Base-by-base conservation (phyloP, 2,113 vertebrate species). In the Anhinga rufa region DNA sequence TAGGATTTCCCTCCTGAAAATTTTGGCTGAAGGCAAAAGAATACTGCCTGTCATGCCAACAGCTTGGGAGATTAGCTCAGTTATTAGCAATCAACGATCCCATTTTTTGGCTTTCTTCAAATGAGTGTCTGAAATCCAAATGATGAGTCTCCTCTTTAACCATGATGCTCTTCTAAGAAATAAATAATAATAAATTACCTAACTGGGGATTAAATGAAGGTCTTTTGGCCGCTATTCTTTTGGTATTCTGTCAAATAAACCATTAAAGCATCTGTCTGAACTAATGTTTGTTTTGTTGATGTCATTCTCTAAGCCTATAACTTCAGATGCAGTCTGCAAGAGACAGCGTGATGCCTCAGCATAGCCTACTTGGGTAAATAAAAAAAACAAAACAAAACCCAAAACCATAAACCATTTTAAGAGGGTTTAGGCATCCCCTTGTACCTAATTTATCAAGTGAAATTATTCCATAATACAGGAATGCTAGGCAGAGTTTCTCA, bases 161-260 rank as follows among this genome's bases (percentile, higher is more conserved):
- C 42, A 52, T 40, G 5, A 74, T 64, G 24, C 64, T 90, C 55
- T 93, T 75, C 10, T 82, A 66, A 92, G 48, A 90, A 94, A 93
- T 71, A 81, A 93, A 92, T 90, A 94, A 71, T 70, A 77, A 94
- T 57, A 90, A 89, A 75, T 84, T 6, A 95, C 57, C 88, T 92
- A 86, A 84, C 13, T 78, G 60, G 76, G 60, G 38, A 90, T 60
- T 90, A 91, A 82, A 92, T 60, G 7, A 54, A 74, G n/a, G 18
- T 75, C 42, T 88, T 90, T 86, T 81, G 72, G 76, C 71, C 88
- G 38, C 46, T 85, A 38, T 87, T 91, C 42, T 86, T 68, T 42
- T 49, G 46, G 51, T 77, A 19, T 62, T 85, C 81, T 78, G 64
- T 84, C 76, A 86, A 75, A 22, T 34, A 88, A 92, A 71, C 17